Evolutionary conservation across 2,113 vertebrate genomes (phyloP), one percentile per base, ranked within the genome.

Genomic region (Tinamus guttatus): DNA sequence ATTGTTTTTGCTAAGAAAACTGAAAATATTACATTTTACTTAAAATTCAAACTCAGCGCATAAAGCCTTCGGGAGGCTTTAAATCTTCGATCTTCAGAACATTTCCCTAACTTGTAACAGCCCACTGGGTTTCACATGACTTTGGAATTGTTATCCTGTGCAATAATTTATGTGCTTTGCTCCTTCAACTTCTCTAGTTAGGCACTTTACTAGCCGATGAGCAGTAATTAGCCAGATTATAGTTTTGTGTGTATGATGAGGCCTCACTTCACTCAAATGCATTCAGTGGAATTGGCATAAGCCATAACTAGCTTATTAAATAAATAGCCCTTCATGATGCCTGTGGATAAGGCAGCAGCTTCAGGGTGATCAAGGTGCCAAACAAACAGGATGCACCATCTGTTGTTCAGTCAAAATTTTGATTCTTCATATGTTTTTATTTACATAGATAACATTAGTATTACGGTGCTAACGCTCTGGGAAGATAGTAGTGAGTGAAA

Each of bases 81-180:
- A 91, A 91, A 83, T 92, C 74, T 89, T 36, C 22, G 79, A 47
- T 91, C 94, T 96, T 93, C 87, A 77, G 8, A 90, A 93, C 71
- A 71, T 85, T 87, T 94, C 59, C 94, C 68, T 24, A 76, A 90
- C 77, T 64, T 59, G 5, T 11, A 82, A 91, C 76, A 93, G 60
- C 88, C 96, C 43, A 3, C 76, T 75, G 89, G 21, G 16, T 96
- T 93, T 27, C 51, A 47, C 85, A 43, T 89, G 86, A 70, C 71
- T 70, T n/a, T 80, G 93, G 77, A 93, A 87, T 43, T 67, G 56
- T 4, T 5, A 2, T 4, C 4, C 0, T 4, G 4, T 51, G 28
- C 67, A 69, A 52, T 17, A 13, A 11, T 25, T 5, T 3, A n/a
- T 32, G 43, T 64, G 13, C 2, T 58, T 38, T 74, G 19, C 24